These are phyloP conservation scores for Aphidoletes aphidimyza DNA, from an alignment of 2,888 invertebrate genomes.

Conservation along the genomic window DNA sequence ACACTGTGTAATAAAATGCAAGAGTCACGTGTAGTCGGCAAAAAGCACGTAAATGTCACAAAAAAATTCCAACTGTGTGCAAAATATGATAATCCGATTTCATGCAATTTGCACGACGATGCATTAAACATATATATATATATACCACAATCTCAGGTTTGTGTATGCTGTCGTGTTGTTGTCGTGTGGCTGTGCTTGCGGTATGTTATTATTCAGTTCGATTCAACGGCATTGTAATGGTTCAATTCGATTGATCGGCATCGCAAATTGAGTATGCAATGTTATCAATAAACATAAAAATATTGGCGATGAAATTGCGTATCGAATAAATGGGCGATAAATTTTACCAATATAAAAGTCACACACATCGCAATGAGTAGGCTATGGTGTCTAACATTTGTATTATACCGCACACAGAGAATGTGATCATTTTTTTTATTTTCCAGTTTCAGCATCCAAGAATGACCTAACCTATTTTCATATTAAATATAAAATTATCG, in stretches of 20 bases:
- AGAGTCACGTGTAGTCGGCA: background rate
- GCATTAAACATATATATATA: background rate
- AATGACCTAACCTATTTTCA: background rate
- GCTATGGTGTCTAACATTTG: background rate
- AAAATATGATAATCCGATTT: slow-evolving; percentile 48
- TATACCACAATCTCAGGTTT: too few species aligned
- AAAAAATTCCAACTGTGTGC: slow-evolving; percentile 57
- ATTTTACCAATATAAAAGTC: background rate
- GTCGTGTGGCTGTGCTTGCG: too few species aligned
- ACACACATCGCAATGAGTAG: background rate
- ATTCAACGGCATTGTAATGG: background rate
- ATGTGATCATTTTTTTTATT: background rate
- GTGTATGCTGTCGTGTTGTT: too few species aligned
- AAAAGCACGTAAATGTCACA: slow-evolving; percentile 56
- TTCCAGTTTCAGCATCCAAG: too few species aligned
- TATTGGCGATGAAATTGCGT: background rate
- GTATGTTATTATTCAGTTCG: background rate
- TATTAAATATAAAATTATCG: too few species aligned
- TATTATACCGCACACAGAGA: slow-evolving; percentile 3
- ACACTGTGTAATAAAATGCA: background rate
- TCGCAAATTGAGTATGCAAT: slow-evolving; percentile 6
- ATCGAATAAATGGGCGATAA: slow-evolving; percentile 22
- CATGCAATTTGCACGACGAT: background rate
- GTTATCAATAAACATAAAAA: background rate
- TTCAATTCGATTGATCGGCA: background rate